Evolutionary conservation across 2,797 vertebrate genomes (phyloP), one percentile per base, ranked within the genome.

Genomic region (Eutrigla gurnardus): DNA sequence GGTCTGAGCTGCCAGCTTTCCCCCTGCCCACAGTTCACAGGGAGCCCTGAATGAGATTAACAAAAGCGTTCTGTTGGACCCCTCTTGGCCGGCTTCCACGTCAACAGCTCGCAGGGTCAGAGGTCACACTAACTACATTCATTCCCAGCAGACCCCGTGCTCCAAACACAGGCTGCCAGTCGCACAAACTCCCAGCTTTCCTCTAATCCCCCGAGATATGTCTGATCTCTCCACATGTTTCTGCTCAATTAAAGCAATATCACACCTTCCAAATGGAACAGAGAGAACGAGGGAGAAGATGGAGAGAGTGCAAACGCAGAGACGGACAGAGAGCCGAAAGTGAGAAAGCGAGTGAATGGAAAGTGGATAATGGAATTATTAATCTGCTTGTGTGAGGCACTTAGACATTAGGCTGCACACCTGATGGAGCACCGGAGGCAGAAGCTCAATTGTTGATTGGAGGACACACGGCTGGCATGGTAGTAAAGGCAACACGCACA

Each of bases 61-160:
- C 97, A 99, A 99, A 99, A 97, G 97, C 94, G 94, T 96, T 97
- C 97, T 98, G 96, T 98, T 93, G 97, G 97, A 96, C 93, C 95
- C 95, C 96, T 96, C 94, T 96, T 98, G 97, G 97, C 97, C 93
- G 88, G 94, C 96, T 95, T 98, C 97, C 97, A 98, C 96, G 95
- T 97, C 96, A 97, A 98, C 97, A 98, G 96, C 96, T 97, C 96
- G 94, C 93, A 82, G 95, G 97, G 97, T 98, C 96, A 97, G 93
- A 96, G 98, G 98, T 97, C 97, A 97, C 96, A 96, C 97, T 97
- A 98, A 98, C 97, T 98, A 97, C 98, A 98, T 98, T 97, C 97
- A 99, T 98, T 99, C 97, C 96, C 97, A 98, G 97, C 95, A 98
- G 97, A 98, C 96, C 95, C 95, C 90, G 92, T 86, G 96, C 96